Evolutionary conservation across 2,888 invertebrate genomes (phyloP), one percentile per base, ranked within the genome.

Genomic region (Siphonodentalium dalli): DNA sequence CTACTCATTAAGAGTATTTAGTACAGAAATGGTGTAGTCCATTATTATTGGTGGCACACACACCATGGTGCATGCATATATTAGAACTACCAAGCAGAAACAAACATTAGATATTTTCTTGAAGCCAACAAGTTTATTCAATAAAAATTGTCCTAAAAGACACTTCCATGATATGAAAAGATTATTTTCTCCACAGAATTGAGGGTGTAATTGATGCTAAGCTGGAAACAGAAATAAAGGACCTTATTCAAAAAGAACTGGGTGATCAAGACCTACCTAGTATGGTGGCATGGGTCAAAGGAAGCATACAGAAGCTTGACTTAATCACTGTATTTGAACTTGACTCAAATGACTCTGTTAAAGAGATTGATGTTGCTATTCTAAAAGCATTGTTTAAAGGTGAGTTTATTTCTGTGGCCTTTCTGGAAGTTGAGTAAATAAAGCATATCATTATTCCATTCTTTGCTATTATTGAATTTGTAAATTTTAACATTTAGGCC

Each of bases 371-470:
- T 46, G 65, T 79, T 26, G 79, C 80, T 34, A 78, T 82, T 43
- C 61, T 82, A 34, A 73, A 77, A 51, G 79, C 80, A 35, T 60
- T 82, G 7, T 62, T 82, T 18, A 82, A 81, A 78, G 79, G 80
- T 79, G 45, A 34, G 48, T 18, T 35, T 23, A 29, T 27, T 31
- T 18, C 11, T 11, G 34, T 18, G 18, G 34, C 18, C 18, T 8
- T 7, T 6, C 34, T 34, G n/a, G 34, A 33, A 15, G 18, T 33
- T 33, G n/a, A 6, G 18, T 34, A n/a, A n/a, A n/a, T n/a, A n/a
- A n/a, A n/a, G n/a, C n/a, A n/a, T n/a, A n/a, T n/a, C n/a, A n/a
- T n/a, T n/a, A n/a, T n/a, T n/a, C n/a, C n/a, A n/a, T n/a, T n/a
- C n/a, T n/a, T n/a, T n/a, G n/a, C n/a, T n/a, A n/a, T n/a, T n/a